A percentile compares a stretch with the other conserved stretches of the same genome.
phyloP scores from a whole-genome alignment of 2,113 vertebrate species.

The Spea bombifrons region DNA sequence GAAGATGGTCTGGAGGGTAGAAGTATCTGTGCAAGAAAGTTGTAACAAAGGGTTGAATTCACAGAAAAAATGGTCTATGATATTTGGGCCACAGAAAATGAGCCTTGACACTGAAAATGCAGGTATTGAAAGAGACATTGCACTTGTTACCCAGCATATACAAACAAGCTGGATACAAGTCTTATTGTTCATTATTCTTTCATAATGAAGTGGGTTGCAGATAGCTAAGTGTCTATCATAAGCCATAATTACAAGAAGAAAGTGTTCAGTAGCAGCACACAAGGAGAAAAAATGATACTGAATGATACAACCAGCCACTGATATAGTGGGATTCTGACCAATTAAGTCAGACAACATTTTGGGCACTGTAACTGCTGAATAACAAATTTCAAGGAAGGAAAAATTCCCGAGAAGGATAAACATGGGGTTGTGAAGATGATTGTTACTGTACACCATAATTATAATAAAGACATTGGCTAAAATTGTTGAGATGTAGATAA shows the following conservation, averaged over 20 bases:
- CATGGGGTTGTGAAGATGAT: conserved; percentile 44
- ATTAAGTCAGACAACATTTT: conserved; percentile 42
- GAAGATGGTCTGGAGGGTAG: conserved; percentile 18
- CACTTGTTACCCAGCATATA: conserved; percentile 28
- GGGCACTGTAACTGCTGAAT: conserved; percentile 32
- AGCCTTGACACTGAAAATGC: conserved; percentile 17
- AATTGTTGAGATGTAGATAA: conserved; percentile 53
- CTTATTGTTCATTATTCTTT: conserved; percentile 3
- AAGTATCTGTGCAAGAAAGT: conserved; percentile 33
- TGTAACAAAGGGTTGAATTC: conserved; percentile 33
- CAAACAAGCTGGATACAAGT: conserved; percentile 13
- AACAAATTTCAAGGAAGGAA: conserved; percentile 45
- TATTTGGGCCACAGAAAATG: conserved; percentile 33
- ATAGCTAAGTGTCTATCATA: conserved; percentile 37
- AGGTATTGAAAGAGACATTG: conserved; percentile 12
- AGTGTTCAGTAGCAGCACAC: conserved; percentile 24
- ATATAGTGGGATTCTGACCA: conserved; percentile 36
- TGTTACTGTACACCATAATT: conserved; percentile 44
- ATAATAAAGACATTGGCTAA: conserved; percentile 58
- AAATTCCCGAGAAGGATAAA: conserved; percentile 40
- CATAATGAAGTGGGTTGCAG: conserved; percentile 25
- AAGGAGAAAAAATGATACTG: conserved; percentile 30
- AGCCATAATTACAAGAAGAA: conserved; percentile 31
- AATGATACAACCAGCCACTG: conserved; percentile 34
- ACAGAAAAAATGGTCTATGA: conserved; percentile 37